Base-by-base conservation (phyloP, 2,888 invertebrate genomes). In the Mythimna loreyi region DNA sequence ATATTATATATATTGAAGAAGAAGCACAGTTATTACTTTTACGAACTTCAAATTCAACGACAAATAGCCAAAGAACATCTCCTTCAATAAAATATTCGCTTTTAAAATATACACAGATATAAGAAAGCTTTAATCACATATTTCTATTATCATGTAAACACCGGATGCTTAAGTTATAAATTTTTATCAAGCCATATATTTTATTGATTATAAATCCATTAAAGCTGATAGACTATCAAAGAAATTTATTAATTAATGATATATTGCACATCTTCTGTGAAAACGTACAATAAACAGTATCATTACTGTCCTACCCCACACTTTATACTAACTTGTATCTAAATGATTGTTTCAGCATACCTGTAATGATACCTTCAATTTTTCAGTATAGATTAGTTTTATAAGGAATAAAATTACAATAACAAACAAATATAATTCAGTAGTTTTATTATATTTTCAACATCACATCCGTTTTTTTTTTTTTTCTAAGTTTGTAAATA, bases 131-230 rank as follows among this genome's bases (percentile, higher is more conserved):
- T 55, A 36, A 67, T 58, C 23, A 58, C 11, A 1, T 33, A 60
- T 61, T 52, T 30, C 9, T 21, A 19, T 25, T 50, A 66, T 50
- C 49, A 16, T 9, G n/a, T 40, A 23, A 60, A 57, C 36, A 75
- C 16, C 30, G 30, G 36, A 50, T 45, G 57, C 43, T 16, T 36
- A 23, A 36, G 23, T n/a, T 23, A 43, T 49, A 49, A 33, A 36
- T 36, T 28, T 21, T 50, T 36, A 65, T 71, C 53, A 65, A 53
- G 7, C 16, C 21, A 50, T 53, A 30, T 28, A 53, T 61, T 62
- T 45, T 21, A 61, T 62, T 58, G 52, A 49, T 53, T 33, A 33
- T 52, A 60, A 57, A 63, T 52, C 25, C 30, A 56, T 52, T 64
- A 28, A 50, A 55, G 7, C 6, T 43, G 43, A 57, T 67, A 61